A percentile compares a stretch with the other conserved stretches of the same genome.
phyloP scores from a whole-genome alignment of 2,113 vertebrate species.

The Tragulus kanchil region DNA sequence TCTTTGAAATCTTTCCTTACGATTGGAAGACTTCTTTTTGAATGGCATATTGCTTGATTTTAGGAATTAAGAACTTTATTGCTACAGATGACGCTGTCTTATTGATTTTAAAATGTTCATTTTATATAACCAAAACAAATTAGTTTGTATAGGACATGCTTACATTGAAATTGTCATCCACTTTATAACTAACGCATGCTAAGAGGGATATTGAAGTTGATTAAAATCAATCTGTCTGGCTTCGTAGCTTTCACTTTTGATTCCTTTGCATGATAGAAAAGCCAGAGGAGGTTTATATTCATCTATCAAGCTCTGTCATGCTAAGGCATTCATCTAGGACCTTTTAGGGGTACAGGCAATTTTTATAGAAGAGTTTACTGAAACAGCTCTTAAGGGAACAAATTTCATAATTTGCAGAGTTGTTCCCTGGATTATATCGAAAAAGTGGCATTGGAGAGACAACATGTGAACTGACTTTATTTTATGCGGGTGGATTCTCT shows the following conservation, averaged over 20 bases:
- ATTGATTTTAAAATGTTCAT: constrained; percentile 31
- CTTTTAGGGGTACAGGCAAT: background rate
- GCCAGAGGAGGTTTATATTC: too few species aligned
- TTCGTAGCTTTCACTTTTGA: background rate
- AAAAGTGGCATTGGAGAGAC: background rate
- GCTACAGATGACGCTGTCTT: background rate
- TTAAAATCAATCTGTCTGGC: background rate
- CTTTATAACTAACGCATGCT: background rate
- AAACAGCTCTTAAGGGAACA: background rate
- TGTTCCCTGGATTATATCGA: background rate
- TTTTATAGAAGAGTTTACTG: background rate
- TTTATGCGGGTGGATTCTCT: background rate
- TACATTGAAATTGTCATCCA: background rate
- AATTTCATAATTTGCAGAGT: background rate
- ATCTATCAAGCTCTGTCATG: background rate
- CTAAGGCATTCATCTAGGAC: background rate
- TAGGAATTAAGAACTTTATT: constrained; percentile 14
- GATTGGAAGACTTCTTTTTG: background rate
- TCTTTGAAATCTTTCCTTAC: background rate
- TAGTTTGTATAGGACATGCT: background rate
- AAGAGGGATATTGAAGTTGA: background rate
- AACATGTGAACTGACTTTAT: background rate
- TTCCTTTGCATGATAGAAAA: too few species aligned
- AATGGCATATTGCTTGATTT: background rate
- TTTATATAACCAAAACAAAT: background rate